Percentiles rank a stretch among this genome's conserved stretches.
These are phyloP conservation scores for Dendrolimus punctatus DNA, from an alignment of 1,140 invertebrate species.

Conservation along the genomic window DNA sequence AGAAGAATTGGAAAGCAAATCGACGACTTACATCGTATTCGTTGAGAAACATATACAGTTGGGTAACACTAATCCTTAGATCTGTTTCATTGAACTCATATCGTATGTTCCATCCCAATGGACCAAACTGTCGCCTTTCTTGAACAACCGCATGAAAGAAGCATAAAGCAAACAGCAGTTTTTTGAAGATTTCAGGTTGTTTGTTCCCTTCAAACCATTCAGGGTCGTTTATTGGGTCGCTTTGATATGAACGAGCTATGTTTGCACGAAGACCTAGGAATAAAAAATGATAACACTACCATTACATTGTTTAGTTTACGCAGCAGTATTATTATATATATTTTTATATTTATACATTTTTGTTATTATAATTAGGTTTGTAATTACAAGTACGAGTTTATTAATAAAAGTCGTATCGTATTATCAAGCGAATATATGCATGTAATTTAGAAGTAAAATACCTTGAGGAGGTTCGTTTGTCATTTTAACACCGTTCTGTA, in stretches of 20 bases:
- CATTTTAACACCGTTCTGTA: constrained; percentile 97
- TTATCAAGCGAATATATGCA: neutral
- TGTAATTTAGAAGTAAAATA: constrained; percentile 14
- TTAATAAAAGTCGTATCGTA: neutral
- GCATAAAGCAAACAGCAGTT: constrained; percentile 90
- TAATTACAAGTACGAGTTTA: neutral
- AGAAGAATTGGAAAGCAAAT: no score
- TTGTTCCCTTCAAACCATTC: constrained; percentile 92
- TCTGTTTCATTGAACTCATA: constrained; percentile 98
- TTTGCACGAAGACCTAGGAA: constrained; percentile 78
- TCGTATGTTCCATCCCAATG: constrained; percentile 95
- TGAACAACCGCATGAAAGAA: constrained; percentile 95
- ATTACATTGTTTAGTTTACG: no score
- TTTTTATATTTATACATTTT: no score
- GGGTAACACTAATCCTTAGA: constrained; percentile 88
- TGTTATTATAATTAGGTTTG: neutral
- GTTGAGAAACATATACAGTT: constrained; percentile 92
- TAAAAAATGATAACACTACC: no score
- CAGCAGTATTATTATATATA: no score
- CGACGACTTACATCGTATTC: constrained; percentile 77
- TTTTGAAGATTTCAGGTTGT: constrained; percentile 85
- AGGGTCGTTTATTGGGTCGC: constrained; percentile 88
- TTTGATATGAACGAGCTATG: constrained; percentile 84
- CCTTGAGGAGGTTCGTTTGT: constrained; percentile 94
- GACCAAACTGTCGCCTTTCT: constrained; percentile 92